Base-by-base conservation (phyloP, 2,797 vertebrate species). In the Podargus strigoides region DNA sequence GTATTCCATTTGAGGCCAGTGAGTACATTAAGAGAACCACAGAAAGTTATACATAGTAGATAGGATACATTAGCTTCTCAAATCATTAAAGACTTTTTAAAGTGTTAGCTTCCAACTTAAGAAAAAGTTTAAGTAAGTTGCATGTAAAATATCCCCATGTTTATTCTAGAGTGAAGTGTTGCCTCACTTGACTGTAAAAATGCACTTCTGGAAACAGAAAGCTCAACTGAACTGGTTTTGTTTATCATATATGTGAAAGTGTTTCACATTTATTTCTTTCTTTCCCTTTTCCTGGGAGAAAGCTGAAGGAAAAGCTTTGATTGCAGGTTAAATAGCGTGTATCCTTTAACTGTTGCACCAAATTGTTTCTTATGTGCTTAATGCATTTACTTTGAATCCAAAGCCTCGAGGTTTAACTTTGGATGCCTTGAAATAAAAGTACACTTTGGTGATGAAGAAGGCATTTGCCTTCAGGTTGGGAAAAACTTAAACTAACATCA, bases 371-470 rank as follows among this genome's bases (percentile, higher is more conserved):
- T 70, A 18, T 18, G 81, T 63, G 41, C 79, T 87, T 69, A 62
- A 66, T 64, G 77, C 63, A 39, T n/a, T 90, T 42, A 24, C 82
- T 91, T 81, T 91, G 73, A 81, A 81, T 94, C 39, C 77, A 90
- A 24, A 88, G 87, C 74, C 87, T 12, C 30, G 60, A 95, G 94
- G 74, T 59, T 95, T 81, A 80, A 58, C 73, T 89, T 92, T 30
- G 75, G 90, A 80, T 93, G 72, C 68, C 94, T 91, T 88, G 76
- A 95, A 96, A 93, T 85, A 87, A 87, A 92, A 94, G 83, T 15
- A 39, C 52, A 64, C 92, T 89, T 63, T 70, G 68, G 52, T 88
- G 90, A 83, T 94, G 95, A 89, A 91, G 82, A 81, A 96, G 63
- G 77, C 90, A 89, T 94, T 95, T 89, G 95, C 94, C 76, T 82